phyloP scores from a whole-genome alignment of 2,113 vertebrate species.

The Neopipo cinnamomea region DNA sequence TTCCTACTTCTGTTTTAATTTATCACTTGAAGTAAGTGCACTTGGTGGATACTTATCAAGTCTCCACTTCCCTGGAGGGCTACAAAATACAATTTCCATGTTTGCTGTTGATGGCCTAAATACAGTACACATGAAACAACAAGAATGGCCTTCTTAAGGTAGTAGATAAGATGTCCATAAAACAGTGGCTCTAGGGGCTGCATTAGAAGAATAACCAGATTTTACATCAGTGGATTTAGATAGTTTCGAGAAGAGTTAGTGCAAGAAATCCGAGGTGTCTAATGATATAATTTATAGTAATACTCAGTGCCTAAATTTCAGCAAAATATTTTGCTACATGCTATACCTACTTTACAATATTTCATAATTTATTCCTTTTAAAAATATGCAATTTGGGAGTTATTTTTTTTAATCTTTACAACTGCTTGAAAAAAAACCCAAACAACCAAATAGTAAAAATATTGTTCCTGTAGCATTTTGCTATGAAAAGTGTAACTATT shows the following conservation, averaged over 20 bases:
- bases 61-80: constrained; percentile 75
- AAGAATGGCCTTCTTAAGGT: constrained; percentile 52
- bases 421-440: background rate
- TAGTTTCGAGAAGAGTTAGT: constrained; percentile 64
- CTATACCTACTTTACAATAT: background rate
- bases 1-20: constrained; percentile 80
- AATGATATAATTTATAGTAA: background rate
- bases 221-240: constrained; percentile 48
- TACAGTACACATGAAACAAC: constrained; percentile 60
- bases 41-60: constrained; percentile 74
- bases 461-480: background rate
- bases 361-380: background rate
- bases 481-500: background rate
- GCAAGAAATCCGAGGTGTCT: constrained; percentile 25
- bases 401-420: background rate
- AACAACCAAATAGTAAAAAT: background rate
- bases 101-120: constrained; percentile 77
- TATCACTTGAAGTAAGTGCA: constrained; percentile 78
- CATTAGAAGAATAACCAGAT: constrained; percentile 55
- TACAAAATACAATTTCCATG: constrained; percentile 77
- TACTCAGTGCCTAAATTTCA: background rate
- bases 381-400: background rate
- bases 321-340: background rate
- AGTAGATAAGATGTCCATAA: constrained; percentile 45
- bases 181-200: constrained; percentile 45